A percentile compares a stretch with the other conserved stretches of the same genome.
phyloP scores from a whole-genome alignment of 2,113 vertebrate genomes.

The Ptilorrhoa leucosticta region DNA sequence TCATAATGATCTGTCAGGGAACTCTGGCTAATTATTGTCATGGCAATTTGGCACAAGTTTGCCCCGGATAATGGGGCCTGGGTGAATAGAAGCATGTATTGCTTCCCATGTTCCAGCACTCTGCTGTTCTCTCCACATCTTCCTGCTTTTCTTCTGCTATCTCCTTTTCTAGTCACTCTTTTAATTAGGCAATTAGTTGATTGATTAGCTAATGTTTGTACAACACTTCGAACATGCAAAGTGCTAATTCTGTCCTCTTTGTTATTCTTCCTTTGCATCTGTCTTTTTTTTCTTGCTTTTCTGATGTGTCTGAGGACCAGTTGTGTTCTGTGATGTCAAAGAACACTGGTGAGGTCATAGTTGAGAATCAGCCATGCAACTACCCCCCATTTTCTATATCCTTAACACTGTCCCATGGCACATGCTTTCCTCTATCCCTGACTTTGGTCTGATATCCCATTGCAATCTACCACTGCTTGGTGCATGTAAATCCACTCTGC shows the following conservation, averaged over 20 bases:
- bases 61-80: conserved; percentile 31
- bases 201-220: conserved; percentile 50
- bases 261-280: background rate
- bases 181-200: conserved; percentile 51
- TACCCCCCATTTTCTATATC: background rate
- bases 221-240: background rate
- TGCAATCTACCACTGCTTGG: background rate
- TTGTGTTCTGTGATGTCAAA: background rate
- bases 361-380: background rate
- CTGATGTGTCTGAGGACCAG: background rate
- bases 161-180: background rate
- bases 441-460: background rate
- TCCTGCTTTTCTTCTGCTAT: background rate
- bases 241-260: conserved; percentile 3
- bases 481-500: background rate
- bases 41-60: conserved; percentile 69
- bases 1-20: conserved; percentile 78
- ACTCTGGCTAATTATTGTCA: conserved; percentile 75
- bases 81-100: background rate
- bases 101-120: background rate
- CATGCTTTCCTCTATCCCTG: background rate
- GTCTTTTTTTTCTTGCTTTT: background rate
- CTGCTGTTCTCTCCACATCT: background rate
- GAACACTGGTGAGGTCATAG: background rate
- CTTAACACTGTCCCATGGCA: rapidly evolving